phyloP scores from a whole-genome alignment of 2,888 invertebrate genomes.

The Netelia virgata region DNA sequence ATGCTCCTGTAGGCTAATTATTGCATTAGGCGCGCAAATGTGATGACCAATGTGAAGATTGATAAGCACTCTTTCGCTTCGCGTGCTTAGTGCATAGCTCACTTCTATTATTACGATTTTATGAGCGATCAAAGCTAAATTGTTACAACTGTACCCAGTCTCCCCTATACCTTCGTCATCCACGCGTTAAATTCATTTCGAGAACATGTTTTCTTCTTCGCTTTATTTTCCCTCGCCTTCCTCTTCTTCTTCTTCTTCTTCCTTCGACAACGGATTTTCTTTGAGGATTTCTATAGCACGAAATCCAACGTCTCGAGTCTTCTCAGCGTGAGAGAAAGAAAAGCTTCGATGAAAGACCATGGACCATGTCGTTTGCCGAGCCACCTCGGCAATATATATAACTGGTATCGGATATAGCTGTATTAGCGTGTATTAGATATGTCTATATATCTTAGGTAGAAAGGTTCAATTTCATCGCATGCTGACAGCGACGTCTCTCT shows the following conservation, averaged over 20 bases:
- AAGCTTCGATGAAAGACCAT: conserved; percentile 13
- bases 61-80: no score
- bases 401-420: background rate
- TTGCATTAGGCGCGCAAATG: no score
- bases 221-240: conserved; percentile 2
- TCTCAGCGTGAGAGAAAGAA: background rate
- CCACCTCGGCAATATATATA: background rate
- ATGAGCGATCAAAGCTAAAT: no score
- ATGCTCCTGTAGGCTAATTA: no score
- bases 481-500: background rate
- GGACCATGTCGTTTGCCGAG: background rate
- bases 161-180: conserved; percentile 65
- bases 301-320: background rate
- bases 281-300: background rate
- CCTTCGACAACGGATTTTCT: conserved; percentile 12
- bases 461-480: conserved; percentile 46
- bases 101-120: no score
- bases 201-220: conserved; percentile 41
- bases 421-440: background rate
- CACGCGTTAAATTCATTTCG: conserved; percentile 69
- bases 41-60: no score
- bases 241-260: conserved; percentile 5
- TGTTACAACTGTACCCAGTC: no score
- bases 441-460: conserved; percentile 29
- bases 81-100: no score